Base-by-base conservation (phyloP, 2,797 vertebrate species). In the Linurgus olivaceus region DNA sequence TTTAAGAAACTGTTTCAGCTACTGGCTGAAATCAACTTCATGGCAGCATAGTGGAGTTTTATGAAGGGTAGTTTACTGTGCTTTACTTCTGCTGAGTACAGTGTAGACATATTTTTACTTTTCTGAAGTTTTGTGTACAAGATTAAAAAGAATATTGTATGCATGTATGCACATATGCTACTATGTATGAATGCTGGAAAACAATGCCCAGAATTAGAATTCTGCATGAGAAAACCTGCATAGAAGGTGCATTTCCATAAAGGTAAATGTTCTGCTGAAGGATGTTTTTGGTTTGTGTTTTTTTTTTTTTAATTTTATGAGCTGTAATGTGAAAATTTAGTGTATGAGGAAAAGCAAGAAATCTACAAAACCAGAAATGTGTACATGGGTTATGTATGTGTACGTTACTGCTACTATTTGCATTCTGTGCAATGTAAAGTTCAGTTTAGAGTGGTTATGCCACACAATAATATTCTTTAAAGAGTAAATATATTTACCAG, bases 281-380 rank as follows among this genome's bases (percentile, higher is more conserved):
- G 9, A 47, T 38, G 35, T 68, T 75, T 71, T 72, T 74, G 10
- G 7, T 86, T 86, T 67, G 33, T 74, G 31, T n/a, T n/a, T n/a
- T n/a, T n/a, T n/a, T n/a, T n/a, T n/a, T n/a, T n/a, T n/a, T n/a
- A 79, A 26, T 74, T 91, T 86, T 88, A 70, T 6, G 12, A 61
- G 16, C 19, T 63, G 21, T 42, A 63, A 80, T 25, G 63, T 4
- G 7, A 80, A 91, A 95, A 50, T 51, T 75, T 44, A 84, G 10
- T 61, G 33, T 55, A 82, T 25, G 38, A 70, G 31, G 37, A 96
- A 86, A 93, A 52, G 8, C 48, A 77, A 63, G 13, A 86, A 87
- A 80, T 19, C 26, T 48, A n/a, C 26, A 62, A 35, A 75, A 81
- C 0, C 38, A 70, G 25, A 78, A 86, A 48, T 55, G 7, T 48